Percentiles rank a stretch among this genome's conserved stretches.
These are phyloP conservation scores for Caenorhabditis macrosperma DNA, from an alignment of 2,888 invertebrate genomes.

Conservation along the genomic window DNA sequence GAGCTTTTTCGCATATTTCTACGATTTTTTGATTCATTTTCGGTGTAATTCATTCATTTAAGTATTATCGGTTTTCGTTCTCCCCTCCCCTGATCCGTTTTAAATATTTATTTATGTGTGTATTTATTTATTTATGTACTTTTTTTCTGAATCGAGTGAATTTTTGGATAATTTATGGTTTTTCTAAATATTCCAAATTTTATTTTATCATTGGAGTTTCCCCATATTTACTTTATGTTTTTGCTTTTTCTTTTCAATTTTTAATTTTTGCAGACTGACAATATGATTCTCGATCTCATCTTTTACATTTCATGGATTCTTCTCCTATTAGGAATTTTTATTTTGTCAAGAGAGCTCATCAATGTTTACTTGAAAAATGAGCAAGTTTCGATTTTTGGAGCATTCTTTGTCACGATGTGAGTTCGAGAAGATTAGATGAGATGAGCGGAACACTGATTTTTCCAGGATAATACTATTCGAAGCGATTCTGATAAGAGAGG, in stretches of 20 bases:
- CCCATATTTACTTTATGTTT: background rate
- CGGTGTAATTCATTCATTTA: no score
- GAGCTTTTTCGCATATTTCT: no score
- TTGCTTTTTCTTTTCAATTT: background rate
- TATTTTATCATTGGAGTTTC: background rate
- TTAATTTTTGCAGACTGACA: slow-evolving; percentile 4
- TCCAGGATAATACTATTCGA: slow-evolving; percentile 40
- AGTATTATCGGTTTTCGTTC: background rate
- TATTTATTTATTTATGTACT: background rate
- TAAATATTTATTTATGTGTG: background rate
- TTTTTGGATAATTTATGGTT: background rate
- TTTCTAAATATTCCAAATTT: no score
- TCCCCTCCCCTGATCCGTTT: background rate
- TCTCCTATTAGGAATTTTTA: slow-evolving; percentile 42
- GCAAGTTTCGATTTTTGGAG: slow-evolving; percentile 32
- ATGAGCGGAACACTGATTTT: background rate
- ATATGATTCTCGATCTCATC: slow-evolving; percentile 32
- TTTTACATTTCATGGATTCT: slow-evolving; percentile 39
- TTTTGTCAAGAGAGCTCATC: slow-evolving; percentile 24
- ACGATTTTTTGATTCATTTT: no score
- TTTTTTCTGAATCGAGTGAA: background rate
- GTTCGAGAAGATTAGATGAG: background rate
- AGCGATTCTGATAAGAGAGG: slow-evolving; percentile 51
- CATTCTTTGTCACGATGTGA: slow-evolving; percentile 38
- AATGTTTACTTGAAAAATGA: slow-evolving; percentile 23